Evolutionary conservation across 2,888 invertebrate genomes (phyloP).

Genomic region (Heliconius erato): DNA sequence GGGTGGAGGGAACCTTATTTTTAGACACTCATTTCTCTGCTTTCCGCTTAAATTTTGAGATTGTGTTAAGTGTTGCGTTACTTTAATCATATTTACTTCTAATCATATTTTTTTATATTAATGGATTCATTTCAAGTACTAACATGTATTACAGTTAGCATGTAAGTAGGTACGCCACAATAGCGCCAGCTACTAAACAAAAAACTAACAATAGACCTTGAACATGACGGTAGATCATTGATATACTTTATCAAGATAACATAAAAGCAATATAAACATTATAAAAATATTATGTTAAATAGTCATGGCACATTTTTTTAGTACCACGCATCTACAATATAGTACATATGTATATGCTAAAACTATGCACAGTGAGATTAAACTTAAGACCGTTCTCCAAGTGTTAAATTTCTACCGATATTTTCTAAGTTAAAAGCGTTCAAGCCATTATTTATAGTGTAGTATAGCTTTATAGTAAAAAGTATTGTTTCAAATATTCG

Average conservation of each 20-base stretch:
- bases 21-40: not conserved
- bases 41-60: not conserved
- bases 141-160: not conserved
- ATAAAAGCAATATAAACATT: not conserved
- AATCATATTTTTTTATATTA: not conserved
- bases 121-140: not conserved
- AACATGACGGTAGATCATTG: not conserved
- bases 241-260: not conserved
- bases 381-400: too few relatives aligned
- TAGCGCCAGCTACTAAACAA: not conserved
- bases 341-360: too few relatives aligned
- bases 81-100: too few relatives aligned
- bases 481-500: too few relatives aligned
- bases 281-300: not conserved
- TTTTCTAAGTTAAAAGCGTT: too few relatives aligned
- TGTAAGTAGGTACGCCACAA: not conserved
- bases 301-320: not conserved
- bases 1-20: not conserved
- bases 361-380: too few relatives aligned
- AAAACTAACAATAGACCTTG: not conserved
- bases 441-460: too few relatives aligned
- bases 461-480: too few relatives aligned
- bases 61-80: not conserved
- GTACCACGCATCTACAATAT: too few relatives aligned
- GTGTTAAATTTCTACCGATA: too few relatives aligned